Percentiles rank a stretch among this genome's conserved stretches.
These are phyloP conservation scores for Oryzaephilus surinamensis DNA, from an alignment of 1,140 invertebrate genomes.

Conservation along the genomic window DNA sequence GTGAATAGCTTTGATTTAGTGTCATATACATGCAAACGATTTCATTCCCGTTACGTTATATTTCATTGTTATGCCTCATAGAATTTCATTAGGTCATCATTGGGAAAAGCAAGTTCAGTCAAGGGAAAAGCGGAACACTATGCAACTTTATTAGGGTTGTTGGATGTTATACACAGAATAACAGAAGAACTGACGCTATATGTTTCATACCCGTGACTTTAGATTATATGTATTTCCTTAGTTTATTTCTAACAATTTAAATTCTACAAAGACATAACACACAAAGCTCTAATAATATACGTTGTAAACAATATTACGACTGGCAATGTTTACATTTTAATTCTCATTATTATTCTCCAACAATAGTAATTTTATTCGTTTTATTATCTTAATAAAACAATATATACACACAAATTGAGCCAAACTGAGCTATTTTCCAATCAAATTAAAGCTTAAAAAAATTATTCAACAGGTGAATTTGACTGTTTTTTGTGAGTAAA, in stretches of 20 bases:
- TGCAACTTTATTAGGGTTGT: slow-evolving; percentile 17
- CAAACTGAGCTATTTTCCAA: too few species aligned
- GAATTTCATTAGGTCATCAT: slow-evolving; percentile 29
- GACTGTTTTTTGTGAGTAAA: too few species aligned
- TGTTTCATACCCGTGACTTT: slow-evolving; percentile 4
- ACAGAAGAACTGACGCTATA: slow-evolving; percentile 6
- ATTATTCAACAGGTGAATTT: too few species aligned
- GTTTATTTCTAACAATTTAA: slow-evolving; percentile 11
- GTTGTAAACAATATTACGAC: too few species aligned
- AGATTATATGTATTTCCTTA: slow-evolving; percentile 11
- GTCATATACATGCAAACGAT: slow-evolving; percentile 18
- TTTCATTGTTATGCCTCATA: slow-evolving; percentile 29
- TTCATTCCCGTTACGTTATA: slow-evolving; percentile 16
- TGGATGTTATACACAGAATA: too few species aligned
- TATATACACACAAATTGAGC: too few species aligned
- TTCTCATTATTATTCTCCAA: too few species aligned
- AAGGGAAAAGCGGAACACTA: slow-evolving; percentile 21
- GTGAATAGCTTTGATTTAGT: slow-evolving; percentile 11
- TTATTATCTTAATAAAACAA: too few species aligned
- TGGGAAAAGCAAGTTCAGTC: slow-evolving; percentile 18
- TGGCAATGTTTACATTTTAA: too few species aligned
- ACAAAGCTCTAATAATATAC: too few species aligned
- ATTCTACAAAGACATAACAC: slow-evolving; percentile 3
- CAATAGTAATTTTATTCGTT: too few species aligned
- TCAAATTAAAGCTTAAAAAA: too few species aligned